Evolutionary conservation across 2,797 vertebrate species (phyloP).

Genomic region (Sebastes wilsoni): DNA sequence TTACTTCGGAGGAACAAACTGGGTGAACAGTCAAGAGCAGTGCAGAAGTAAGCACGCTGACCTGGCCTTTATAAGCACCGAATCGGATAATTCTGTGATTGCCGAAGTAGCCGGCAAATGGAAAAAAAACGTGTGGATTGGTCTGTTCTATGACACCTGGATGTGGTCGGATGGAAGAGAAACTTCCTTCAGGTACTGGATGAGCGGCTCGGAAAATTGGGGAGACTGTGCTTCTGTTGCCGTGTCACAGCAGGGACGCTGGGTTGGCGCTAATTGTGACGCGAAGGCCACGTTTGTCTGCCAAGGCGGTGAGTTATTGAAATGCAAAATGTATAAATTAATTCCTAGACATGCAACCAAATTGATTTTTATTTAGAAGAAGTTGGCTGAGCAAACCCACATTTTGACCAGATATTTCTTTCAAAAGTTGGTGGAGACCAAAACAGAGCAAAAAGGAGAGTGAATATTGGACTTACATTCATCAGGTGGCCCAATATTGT

Average conservation of each 20-base stretch:
- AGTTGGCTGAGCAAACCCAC: not conserved
- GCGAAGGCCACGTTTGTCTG: slow-evolving; percentile 24
- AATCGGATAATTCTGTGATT: not conserved
- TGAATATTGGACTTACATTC: no score
- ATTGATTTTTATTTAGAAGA: not conserved
- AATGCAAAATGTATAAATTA: not conserved
- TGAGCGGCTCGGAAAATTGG: rapidly evolving
- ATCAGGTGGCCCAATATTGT: no score
- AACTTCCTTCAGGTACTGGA: slow-evolving; percentile 53
- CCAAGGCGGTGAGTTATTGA: slow-evolving; percentile 44
- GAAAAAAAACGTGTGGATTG: not conserved
- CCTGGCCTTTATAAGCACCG: not conserved
- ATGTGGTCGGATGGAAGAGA: slow-evolving; percentile 31
- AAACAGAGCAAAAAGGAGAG: no score
- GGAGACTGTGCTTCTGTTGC: not conserved
- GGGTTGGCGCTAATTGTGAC: not conserved
- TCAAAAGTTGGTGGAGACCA: no score
- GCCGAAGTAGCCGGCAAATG: rapidly evolving
- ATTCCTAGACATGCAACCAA: not conserved
- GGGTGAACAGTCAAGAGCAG: not conserved
- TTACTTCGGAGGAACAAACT: rapidly evolving
- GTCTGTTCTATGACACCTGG: slow-evolving; percentile 49
- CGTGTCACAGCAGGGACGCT: not conserved
- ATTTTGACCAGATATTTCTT: not conserved
- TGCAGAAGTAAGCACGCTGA: slow-evolving; percentile 36